Percentiles rank a stretch among this genome's conserved stretches.
These are phyloP conservation scores for Coregonus sp. DNA, from an alignment of 2,797 vertebrate genomes.

Conservation along the genomic window DNA sequence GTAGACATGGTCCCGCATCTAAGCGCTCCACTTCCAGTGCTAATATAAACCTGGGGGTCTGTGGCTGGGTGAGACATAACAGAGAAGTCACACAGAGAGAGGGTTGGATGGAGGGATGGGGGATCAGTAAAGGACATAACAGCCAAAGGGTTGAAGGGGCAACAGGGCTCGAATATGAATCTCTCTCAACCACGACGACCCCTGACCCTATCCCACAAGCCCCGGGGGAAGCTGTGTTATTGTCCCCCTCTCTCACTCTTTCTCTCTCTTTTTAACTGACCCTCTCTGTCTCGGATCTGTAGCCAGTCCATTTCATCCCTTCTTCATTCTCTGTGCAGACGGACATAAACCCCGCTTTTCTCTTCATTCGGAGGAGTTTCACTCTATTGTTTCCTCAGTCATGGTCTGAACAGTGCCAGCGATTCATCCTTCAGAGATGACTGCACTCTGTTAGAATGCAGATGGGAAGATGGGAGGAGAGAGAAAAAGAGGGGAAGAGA, in stretches of 20 bases:
- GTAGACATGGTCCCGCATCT: constrained; percentile 59
- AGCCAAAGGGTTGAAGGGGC: background rate
- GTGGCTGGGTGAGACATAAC: constrained; percentile 31
- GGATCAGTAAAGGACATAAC: background rate
- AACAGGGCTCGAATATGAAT: constrained; percentile 64
- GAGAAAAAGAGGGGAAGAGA: constrained; percentile 3
- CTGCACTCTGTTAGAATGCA: constrained; percentile 66
- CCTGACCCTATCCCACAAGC: constrained; percentile 61
- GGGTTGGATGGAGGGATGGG: background rate
- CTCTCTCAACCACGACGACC: constrained; percentile 54
- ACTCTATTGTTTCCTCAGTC: constrained; percentile 43
- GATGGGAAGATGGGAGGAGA: constrained; percentile 49
- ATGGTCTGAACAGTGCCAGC: constrained; percentile 66
- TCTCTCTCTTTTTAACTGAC: constrained; percentile 56
- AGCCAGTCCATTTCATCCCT: background rate
- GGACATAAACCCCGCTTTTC: constrained; percentile 64
- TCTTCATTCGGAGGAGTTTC: constrained; percentile 35
- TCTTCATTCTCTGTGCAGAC: constrained; percentile 24
- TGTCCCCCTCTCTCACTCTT: constrained; percentile 60
- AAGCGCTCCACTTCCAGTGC: constrained; percentile 43
- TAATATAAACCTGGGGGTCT: constrained; percentile 57
- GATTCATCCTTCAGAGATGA: constrained; percentile 72
- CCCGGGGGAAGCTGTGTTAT: constrained; percentile 48
- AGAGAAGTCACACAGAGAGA: constrained; percentile 24
- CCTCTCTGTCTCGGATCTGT: constrained; percentile 66